A percentile compares a stretch with the other conserved stretches of the same genome.
phyloP scores from a whole-genome alignment of 2,113 vertebrate species.

The Amphilophus citrinellus region DNA sequence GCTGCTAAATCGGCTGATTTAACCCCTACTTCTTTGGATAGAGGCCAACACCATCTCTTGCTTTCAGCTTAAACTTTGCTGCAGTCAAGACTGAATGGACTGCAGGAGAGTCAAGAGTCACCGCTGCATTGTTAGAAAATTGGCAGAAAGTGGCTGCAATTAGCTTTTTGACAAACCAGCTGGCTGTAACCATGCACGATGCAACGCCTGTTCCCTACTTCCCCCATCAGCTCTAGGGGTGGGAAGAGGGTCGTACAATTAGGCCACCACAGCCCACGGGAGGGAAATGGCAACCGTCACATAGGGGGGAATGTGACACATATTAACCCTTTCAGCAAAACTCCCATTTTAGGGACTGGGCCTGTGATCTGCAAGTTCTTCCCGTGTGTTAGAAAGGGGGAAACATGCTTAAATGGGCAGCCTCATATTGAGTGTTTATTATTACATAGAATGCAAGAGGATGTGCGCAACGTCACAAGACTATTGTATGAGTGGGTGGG shows the following conservation, averaged over 20 bases:
- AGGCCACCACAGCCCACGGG: conserved; percentile 56
- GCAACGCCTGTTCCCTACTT: conserved; percentile 25
- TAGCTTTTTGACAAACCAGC: conserved; percentile 47
- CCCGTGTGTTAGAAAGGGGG: conserved; percentile 32
- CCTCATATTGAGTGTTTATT: conserved; percentile 41
- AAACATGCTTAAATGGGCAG: conserved; percentile 18
- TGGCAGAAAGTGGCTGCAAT: neutral
- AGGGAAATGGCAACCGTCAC: conserved; percentile 59
- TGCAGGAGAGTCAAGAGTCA: neutral
- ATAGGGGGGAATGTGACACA: conserved; percentile 45
- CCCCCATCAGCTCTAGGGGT: conserved; percentile 18
- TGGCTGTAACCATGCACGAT: conserved; percentile 47
- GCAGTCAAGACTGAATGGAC: neutral
- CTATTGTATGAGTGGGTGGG: conserved; percentile 19
- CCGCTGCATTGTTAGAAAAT: neutral
- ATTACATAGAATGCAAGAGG: conserved; percentile 25
- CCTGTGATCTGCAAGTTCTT: neutral
- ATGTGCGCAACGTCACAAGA: conserved; percentile 30
- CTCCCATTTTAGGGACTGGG: neutral
- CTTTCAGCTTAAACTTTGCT: neutral
- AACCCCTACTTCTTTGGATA: neutral
- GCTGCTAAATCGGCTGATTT: neutral
- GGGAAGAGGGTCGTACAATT: conserved; percentile 44
- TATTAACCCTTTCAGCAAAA: conserved; percentile 58
- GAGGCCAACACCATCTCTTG: neutral